Evolutionary conservation across 2,797 vertebrate genomes (phyloP), one percentile per base, ranked within the genome.

Genomic region (Coreius guichenoti): DNA sequence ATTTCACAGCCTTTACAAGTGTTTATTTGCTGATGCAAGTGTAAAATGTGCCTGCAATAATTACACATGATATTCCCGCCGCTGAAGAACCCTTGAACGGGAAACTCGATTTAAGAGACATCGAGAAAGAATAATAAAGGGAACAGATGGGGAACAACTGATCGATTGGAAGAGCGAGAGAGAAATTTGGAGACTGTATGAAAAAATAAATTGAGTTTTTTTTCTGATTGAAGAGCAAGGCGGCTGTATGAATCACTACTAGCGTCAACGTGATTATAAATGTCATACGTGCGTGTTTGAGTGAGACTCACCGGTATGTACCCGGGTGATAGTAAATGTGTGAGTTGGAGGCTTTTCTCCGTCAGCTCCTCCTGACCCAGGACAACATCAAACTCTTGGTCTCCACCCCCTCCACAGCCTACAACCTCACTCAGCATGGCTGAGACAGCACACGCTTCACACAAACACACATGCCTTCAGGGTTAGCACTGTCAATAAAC

Each of bases 371-470:
- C 94, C 88, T 96, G 95, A 89, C 94, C 93, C 85, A 99, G 91
- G 65, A 94, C 92, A 43, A 97, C 90, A 33, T 93, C 87, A 39
- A 95, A 89, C 83, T 95, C 93, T 68, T 92, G 31, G 85, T 93
- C 91, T 36, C 90, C 92, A 84, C 87, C 90, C 85, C 94, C 77
- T 63, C 96, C 91, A 4, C 93, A 92, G 0, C 91, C 74, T 70
- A 94, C 91, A 87, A 96, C 82, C 88, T 97, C 95, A 8, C 89
- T 86, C 89, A 99, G 90, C 93, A 98, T 93, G 26, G 96, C 96
- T 0, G 92, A 95, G 86, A 98, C 91, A 0, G 96, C 97, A 63
- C 97, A 99, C 0, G 96, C 98, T 99, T 78, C 0, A 33, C 84
- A 82, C 84, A 23, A 56, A 76, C 63, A 56, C 67, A 74, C 54